Percentiles rank a stretch among this genome's conserved stretches.
These are phyloP conservation scores for Napeogenes inachia DNA, from an alignment of 2,888 invertebrate species.

Conservation along the genomic window DNA sequence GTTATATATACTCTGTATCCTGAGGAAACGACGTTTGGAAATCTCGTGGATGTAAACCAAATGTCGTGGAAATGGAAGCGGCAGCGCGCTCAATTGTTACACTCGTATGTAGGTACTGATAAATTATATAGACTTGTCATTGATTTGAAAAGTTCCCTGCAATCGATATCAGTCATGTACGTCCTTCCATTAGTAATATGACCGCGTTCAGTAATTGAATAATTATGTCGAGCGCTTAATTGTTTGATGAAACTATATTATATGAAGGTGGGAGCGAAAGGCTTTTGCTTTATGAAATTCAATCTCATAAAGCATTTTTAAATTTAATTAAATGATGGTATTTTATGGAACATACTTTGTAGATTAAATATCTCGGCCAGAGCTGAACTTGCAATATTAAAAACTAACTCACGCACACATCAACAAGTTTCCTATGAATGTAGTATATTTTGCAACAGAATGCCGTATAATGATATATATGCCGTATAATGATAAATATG, in stretches of 20 bases:
- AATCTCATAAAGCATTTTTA: too few relatives aligned
- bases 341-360: too few relatives aligned
- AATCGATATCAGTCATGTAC: not conserved
- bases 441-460: too few relatives aligned
- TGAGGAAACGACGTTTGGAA: slow-evolving; percentile 3
- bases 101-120: not conserved
- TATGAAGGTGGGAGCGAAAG: not conserved
- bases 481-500: too few relatives aligned
- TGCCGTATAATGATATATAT: too few relatives aligned
- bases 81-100: not conserved
- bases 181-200: slow-evolving; percentile 12
- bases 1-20: slow-evolving; percentile 1
- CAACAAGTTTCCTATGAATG: too few relatives aligned
- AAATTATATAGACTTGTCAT: not conserved
- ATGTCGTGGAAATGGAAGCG: slow-evolving; percentile 4
- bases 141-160: not conserved
- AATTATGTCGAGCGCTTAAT: slow-evolving; percentile 17
- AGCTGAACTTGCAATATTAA: too few relatives aligned
- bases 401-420: too few relatives aligned
- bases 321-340: too few relatives aligned
- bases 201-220: slow-evolving; percentile 21
- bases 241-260: slow-evolving; percentile 14
- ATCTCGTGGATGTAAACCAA: not conserved
- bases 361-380: too few relatives aligned
- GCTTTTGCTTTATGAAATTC: too few relatives aligned